Percentiles rank a stretch among this genome's conserved stretches.
Conservation (phyloP, 2,113 vertebrate genomes). For the Phyllostomus hastatus region DNA sequence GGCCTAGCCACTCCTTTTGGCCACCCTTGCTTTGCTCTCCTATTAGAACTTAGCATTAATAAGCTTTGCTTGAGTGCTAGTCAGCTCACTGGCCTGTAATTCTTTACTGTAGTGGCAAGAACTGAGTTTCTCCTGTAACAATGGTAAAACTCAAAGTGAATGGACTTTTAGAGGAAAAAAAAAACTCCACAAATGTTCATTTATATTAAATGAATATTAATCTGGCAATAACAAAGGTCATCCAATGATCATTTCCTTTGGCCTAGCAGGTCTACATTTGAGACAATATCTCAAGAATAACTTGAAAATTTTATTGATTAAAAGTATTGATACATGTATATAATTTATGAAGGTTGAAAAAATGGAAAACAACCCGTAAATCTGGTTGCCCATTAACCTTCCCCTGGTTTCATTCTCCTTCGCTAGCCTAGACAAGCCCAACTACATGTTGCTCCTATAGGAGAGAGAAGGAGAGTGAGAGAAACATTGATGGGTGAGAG, state of each 20-base stretch:
- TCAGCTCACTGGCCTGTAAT: no score
- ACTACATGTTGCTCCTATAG: neutral
- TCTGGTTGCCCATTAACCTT: neutral
- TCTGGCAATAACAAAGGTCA: neutral
- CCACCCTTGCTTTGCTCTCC: no score
- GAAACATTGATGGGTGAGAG: no score
- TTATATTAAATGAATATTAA: neutral
- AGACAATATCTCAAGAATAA: slow-evolving; percentile 4
- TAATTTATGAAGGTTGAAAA: slow-evolving; percentile 29
- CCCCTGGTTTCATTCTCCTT: neutral
- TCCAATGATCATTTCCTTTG: neutral
- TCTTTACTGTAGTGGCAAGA: no score
- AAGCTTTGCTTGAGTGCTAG: no score
- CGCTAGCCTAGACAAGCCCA: neutral
- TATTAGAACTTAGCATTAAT: no score
- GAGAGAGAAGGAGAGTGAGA: no score
- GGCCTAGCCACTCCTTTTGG: no score
- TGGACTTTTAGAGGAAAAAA: neutral
- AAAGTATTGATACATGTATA: neutral
- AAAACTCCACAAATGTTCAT: neutral
- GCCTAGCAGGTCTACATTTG: neutral
- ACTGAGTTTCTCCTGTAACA: no score
- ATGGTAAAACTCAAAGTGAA: neutral
- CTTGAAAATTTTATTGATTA: neutral
- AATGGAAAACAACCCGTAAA: neutral